Conservation (phyloP, 2,888 invertebrate genomes). For the Podabrus alpinus region DNA sequence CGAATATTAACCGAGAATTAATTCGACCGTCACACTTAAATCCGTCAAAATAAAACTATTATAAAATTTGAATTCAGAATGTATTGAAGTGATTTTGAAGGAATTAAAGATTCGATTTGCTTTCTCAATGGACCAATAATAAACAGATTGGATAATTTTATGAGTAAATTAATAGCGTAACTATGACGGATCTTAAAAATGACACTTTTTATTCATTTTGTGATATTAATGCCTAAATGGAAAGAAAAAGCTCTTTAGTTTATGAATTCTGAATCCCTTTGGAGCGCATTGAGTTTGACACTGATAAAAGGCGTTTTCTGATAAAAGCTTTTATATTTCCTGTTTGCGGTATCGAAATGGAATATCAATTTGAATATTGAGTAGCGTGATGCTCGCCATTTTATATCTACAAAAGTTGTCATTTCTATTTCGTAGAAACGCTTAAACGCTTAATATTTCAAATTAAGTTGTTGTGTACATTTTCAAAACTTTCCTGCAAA, state of each 20-base stretch:
- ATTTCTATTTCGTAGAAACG: constrained; percentile 15
- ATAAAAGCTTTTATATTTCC: constrained; percentile 31
- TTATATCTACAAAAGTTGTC: constrained; percentile 20
- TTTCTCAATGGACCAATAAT: not conserved
- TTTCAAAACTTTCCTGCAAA: not conserved
- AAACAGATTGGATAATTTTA: not conserved
- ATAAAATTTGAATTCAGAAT: not conserved
- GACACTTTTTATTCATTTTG: constrained; percentile 20
- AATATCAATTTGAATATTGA: constrained; percentile 33
- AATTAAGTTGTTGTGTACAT: not conserved
- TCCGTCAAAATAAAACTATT: not conserved
- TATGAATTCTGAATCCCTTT: constrained; percentile 30
- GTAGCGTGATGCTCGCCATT: constrained; percentile 20
- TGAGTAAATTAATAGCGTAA: constrained; percentile 3
- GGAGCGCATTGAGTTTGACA: constrained; percentile 30
- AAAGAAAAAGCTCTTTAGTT: constrained; percentile 26
- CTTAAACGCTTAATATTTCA: not conserved
- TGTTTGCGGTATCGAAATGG: constrained; percentile 30
- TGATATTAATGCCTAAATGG: constrained; percentile 29
- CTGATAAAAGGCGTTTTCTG: constrained; percentile 32
- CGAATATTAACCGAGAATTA: not conserved
- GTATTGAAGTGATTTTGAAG: not conserved
- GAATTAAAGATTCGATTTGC: too few species aligned
- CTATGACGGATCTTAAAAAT: constrained; percentile 10
- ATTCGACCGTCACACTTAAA: not conserved